These are phyloP conservation scores for Rhamphomyia laevipes DNA, from an alignment of 2,888 invertebrate species.

Conservation along the genomic window DNA sequence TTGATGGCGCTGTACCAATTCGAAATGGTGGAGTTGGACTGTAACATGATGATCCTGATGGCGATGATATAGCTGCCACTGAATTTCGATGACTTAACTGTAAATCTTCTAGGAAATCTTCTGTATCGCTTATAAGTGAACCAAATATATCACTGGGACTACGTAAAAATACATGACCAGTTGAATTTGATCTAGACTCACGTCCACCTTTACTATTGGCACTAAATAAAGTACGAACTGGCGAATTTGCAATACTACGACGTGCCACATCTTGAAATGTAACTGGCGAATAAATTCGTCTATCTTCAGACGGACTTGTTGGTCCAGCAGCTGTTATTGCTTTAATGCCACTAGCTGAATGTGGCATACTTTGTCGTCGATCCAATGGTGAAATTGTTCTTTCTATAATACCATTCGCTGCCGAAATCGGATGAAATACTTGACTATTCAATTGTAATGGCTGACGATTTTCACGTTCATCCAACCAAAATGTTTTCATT, in stretches of 20 bases:
- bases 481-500: constrained; percentile 86
- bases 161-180: constrained; percentile 44
- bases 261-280: constrained; percentile 73
- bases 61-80: constrained; percentile 20
- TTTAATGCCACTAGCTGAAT: constrained; percentile 19
- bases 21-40: constrained; percentile 47
- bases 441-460: constrained; percentile 34
- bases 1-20: constrained; percentile 42
- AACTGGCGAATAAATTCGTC: constrained; percentile 69
- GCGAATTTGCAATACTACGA: constrained; percentile 67
- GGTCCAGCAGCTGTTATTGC: constrained; percentile 11
- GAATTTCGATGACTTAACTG: constrained; percentile 29
- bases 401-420: constrained; percentile 2
- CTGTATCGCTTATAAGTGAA: constrained; percentile 44
- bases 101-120: constrained; percentile 42
- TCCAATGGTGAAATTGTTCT: constrained; percentile 18
- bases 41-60: constrained; percentile 33
- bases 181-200: constrained; percentile 62
- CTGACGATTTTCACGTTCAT: constrained; percentile 55
- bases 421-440: constrained; percentile 22
- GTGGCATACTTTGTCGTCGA: constrained; percentile 15
- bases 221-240: constrained; percentile 42
- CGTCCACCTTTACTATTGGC: constrained; percentile 36
- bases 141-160: constrained; percentile 48
- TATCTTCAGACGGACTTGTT: constrained; percentile 41